Base-by-base conservation (phyloP, 2,888 invertebrate genomes). In the Fragum sueziense region DNA sequence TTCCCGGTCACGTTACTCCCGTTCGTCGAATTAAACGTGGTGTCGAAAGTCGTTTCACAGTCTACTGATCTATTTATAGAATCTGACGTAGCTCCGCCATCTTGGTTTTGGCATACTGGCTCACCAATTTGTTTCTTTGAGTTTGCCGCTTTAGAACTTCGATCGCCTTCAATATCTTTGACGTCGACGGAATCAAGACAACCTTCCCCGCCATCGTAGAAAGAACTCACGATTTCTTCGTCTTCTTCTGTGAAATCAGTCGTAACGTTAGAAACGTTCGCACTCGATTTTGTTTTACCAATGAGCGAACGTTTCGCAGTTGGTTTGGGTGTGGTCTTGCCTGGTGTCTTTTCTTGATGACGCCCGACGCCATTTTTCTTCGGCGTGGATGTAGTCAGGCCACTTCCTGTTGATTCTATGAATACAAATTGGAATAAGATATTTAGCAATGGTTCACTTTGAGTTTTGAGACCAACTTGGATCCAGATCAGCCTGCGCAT, bases 321-420 rank as follows among this genome's bases (percentile, higher is more conserved):
- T 4, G 6, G 3, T 20, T 33, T 61, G 0, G 31, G 33, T 4
- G n/a, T n/a, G n/a, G 14, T 29, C 33, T 33, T 2, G 33, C 20
- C 17, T 14, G 20, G 33, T 2, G 57, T 29, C 17, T 41, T 9
- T 57, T n/a, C 57, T 9, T n/a, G 29, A 2, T 6, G 6, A 22
- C n/a, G 41, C 11, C 33, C 27, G 41, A n/a, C 31, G 29, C 37
- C 3, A 17, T 47, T 25, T 41, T 65, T 65, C 27, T 65, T 65
- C n/a, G 65, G 65, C n/a, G 65, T 65, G 9, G 65, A 65, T n/a
- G 65, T 65, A 25, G 20, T 34, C 25, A 41, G 34, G 11, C 37
- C 25, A n/a, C n/a, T n/a, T n/a, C n/a, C n/a, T n/a, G n/a, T n/a
- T n/a, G n/a, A n/a, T n/a, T n/a, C n/a, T n/a, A n/a, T n/a, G n/a